These are phyloP conservation scores for Brachionus paranguensis DNA, from an alignment of 1,140 invertebrate species.

Conservation along the genomic window DNA sequence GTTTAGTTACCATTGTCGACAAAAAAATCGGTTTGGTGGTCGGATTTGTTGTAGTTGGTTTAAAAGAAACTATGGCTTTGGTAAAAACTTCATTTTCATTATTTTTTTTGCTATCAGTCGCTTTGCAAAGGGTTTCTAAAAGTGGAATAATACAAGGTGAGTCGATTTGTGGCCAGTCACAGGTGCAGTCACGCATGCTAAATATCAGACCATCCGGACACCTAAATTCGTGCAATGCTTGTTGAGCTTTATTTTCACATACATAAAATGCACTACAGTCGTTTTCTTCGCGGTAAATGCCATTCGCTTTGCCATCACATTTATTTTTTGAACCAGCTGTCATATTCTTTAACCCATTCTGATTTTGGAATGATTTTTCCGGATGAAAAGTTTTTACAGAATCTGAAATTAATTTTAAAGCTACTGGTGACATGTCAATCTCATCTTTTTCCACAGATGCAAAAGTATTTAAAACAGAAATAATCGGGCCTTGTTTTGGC, in stretches of 20 bases:
- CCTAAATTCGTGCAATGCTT: background rate
- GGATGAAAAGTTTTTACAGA: background rate
- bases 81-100: background rate
- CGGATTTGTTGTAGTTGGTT: background rate
- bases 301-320: constrained; percentile 13
- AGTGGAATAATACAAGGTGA: background rate
- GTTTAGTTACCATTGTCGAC: background rate
- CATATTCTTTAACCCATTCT: background rate
- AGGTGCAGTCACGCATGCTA: constrained; percentile 39
- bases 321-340: background rate
- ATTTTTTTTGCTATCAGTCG: background rate
- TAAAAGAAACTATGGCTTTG: background rate
- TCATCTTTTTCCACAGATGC: background rate
- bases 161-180: constrained; percentile 4
- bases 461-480: constrained; percentile 18
- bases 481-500: background rate
- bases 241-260: background rate
- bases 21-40: background rate
- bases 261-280: constrained; percentile 19
- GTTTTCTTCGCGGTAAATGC: constrained; percentile 13
- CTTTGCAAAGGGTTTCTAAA: background rate
- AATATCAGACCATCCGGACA: constrained; percentile 15
- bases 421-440: background rate
- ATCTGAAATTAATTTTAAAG: background rate
- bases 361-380: background rate